These are phyloP conservation scores for Pemphredon lugubris DNA, from an alignment of 2,888 invertebrate species.

Conservation along the genomic window DNA sequence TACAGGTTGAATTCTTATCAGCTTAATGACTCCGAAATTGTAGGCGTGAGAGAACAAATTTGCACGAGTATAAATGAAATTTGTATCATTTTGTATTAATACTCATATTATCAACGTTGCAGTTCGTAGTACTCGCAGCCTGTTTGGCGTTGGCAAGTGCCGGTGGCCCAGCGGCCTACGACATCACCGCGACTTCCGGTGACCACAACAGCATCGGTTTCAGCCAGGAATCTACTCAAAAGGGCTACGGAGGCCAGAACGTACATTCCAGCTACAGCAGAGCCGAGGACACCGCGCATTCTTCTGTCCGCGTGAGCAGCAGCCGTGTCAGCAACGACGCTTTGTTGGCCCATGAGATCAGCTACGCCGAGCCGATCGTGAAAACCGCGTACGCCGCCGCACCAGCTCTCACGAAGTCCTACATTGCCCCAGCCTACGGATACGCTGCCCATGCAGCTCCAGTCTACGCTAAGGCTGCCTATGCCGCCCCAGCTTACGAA, in stretches of 20 bases:
- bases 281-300: slow-evolving; percentile 70
- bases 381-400: slow-evolving; percentile 38
- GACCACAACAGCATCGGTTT: slow-evolving; percentile 69
- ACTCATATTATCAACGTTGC: not conserved
- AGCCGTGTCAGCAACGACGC: slow-evolving; percentile 70
- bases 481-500: slow-evolving; percentile 34
- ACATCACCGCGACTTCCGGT: slow-evolving; percentile 67
- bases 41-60: too few species aligned
- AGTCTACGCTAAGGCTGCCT: slow-evolving; percentile 46
- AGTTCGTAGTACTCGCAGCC: slow-evolving; percentile 69
- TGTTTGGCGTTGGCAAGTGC: slow-evolving; percentile 66
- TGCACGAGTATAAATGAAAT: too few species aligned
- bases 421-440: slow-evolving; percentile 29
- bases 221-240: slow-evolving; percentile 73
- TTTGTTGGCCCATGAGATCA: slow-evolving; percentile 49
- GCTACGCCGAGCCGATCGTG: slow-evolving; percentile 53
- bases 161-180: slow-evolving; percentile 70
- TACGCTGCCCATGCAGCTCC: slow-evolving; percentile 41
- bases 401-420: slow-evolving; percentile 45
- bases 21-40: too few species aligned
- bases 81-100: not conserved
- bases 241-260: slow-evolving; percentile 73
- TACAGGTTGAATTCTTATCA: too few species aligned
- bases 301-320: slow-evolving; percentile 71
- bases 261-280: slow-evolving; percentile 70